Evolutionary conservation across 2,797 vertebrate genomes (phyloP).

Genomic region (Rousettus madagascariensis): DNA sequence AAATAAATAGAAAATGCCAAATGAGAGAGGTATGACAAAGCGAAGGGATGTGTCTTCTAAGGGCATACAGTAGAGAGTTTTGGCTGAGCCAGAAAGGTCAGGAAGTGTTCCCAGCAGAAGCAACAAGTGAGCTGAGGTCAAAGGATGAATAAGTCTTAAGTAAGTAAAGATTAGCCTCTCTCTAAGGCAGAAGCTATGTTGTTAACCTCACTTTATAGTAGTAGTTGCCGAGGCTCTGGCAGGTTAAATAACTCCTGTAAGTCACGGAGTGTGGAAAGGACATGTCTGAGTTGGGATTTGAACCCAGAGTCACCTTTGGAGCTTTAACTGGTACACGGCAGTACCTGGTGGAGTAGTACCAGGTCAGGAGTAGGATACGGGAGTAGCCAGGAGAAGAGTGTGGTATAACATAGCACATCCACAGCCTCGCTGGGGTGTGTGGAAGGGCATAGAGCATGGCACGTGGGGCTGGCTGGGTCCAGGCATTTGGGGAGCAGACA

Average conservation of each 20-base stretch:
- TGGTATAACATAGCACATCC: rapidly evolving
- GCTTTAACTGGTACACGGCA: not conserved
- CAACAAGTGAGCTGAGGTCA: not conserved
- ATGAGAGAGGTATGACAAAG: not conserved
- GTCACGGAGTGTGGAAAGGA: not conserved
- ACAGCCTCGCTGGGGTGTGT: rapidly evolving
- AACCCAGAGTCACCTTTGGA: not conserved
- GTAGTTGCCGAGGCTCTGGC: not conserved
- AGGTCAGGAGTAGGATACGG: not conserved
- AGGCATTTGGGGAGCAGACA: not conserved
- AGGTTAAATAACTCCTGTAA: not conserved
- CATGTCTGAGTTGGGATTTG: not conserved
- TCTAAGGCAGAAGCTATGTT: not conserved
- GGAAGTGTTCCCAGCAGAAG: not conserved
- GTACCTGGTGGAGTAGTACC: not conserved
- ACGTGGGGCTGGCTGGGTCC: rapidly evolving
- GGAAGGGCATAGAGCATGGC: not conserved
- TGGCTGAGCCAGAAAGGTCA: not conserved
- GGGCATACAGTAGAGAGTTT: not conserved
- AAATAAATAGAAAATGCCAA: not conserved
- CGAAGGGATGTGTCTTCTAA: rapidly evolving
- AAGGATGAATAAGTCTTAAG: not conserved
- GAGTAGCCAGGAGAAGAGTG: not conserved
- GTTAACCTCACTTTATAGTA: not conserved
- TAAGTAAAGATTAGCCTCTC: not conserved